Base-by-base conservation (phyloP, 2,888 invertebrate species). In the Autographa gamma region DNA sequence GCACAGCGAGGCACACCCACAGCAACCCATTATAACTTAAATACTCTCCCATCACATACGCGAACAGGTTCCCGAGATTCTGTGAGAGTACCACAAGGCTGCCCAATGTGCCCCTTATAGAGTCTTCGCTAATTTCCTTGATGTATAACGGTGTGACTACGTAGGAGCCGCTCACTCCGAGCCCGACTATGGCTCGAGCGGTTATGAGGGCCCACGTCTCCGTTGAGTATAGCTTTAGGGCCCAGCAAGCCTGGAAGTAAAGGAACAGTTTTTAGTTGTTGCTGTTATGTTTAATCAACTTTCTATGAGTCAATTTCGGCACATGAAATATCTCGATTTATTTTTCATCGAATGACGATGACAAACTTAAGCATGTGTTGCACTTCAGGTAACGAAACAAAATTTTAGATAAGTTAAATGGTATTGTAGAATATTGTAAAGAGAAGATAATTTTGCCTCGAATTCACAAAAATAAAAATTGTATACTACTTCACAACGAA, bases 101-200 rank as follows among this genome's bases (percentile, higher is more conserved):
- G 0, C 95, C 95, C 7, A 95, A 81, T 0, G 91, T 93, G 0
- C 95, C 95, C 65, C 95, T 84, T 62, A 95, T 92, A 8, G 92
- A 90, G 70, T 95, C 95, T 61, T 95, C 95, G 77, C 95, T 94
- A 66, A 94, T 95, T 73, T 95, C 95, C 70, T 95, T 95, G 71
- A 95, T 93, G 84, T 95, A 95, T 0, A 95, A 79, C 0, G 95
- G 95, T 0, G 95, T 94, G 65, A 95, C 95, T 0, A 95, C 95
- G 74, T 95, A 95, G 19, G 92, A 91, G 0, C 95, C 95, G 41
- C 93, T 92, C 0, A 94, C 93, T 0, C 95, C 95, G 0, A 95
- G 80, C 0, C 95, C 95, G 9, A 95, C 87, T 9, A 95, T 90
- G 0, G 92, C 94, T 13, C 95, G 86, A 0, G 95, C 95, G 0